These are phyloP conservation scores for Thaumatotibia leucotreta DNA, from an alignment of 1,140 invertebrate species.

Conservation along the genomic window DNA sequence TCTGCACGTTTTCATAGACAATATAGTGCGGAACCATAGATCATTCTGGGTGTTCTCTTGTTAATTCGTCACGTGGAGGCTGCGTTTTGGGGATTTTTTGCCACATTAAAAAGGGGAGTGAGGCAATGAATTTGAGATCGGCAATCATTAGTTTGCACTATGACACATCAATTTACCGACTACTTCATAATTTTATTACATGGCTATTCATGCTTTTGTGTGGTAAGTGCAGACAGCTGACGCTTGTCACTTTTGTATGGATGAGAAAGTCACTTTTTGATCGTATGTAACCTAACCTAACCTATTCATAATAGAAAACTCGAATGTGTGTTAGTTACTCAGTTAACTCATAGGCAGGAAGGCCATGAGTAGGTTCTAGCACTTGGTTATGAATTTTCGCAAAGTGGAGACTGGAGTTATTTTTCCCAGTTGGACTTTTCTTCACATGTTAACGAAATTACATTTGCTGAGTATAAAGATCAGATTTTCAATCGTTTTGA, in stretches of 20 bases:
- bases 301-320: too few relatives aligned
- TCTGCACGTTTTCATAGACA: constrained; percentile 24
- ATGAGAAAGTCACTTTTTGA: background rate
- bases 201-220: background rate
- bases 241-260: background rate
- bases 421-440: too few relatives aligned
- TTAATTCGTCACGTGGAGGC: constrained; percentile 56
- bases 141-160: background rate
- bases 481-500: too few relatives aligned
- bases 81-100: constrained; percentile 39
- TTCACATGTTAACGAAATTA: too few relatives aligned
- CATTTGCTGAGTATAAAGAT: too few relatives aligned
- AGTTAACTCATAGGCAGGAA: too few relatives aligned
- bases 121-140: constrained; percentile 1
- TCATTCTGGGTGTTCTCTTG: constrained; percentile 55
- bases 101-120: constrained; percentile 13
- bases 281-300: background rate
- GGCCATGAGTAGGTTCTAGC: too few relatives aligned
- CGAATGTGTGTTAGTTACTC: too few relatives aligned
- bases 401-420: too few relatives aligned
- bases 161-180: background rate
- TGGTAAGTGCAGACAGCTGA: background rate
- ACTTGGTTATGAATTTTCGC: too few relatives aligned
- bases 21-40: constrained; percentile 43
- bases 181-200: constrained; percentile 2